phyloP scores from a whole-genome alignment of 1,140 invertebrate species.

The Caerostris extrusa region DNA sequence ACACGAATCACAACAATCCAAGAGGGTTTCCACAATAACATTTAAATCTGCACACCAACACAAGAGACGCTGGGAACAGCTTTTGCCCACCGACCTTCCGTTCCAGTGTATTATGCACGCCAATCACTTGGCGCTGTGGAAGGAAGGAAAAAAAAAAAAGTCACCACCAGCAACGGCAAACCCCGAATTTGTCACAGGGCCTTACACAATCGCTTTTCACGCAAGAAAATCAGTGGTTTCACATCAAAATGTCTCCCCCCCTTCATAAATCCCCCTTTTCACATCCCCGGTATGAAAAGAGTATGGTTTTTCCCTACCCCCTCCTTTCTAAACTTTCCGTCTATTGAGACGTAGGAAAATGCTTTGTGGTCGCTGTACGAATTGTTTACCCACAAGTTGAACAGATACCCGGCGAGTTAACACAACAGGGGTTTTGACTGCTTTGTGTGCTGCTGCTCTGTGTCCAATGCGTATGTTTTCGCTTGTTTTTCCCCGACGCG shows the following conservation, averaged over 20 bases:
- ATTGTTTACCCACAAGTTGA: slow-evolving; percentile 77
- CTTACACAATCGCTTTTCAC: slow-evolving; percentile 74
- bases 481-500: slow-evolving; percentile 74
- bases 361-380: slow-evolving; percentile 73
- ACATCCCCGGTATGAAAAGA: background rate
- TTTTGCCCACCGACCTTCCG: background rate
- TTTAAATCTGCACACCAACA: background rate
- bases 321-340: background rate
- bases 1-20: slow-evolving; percentile 17
- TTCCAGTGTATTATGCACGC: slow-evolving; percentile 61
- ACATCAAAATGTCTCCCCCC: slow-evolving; percentile 36
- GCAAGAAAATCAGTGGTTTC: slow-evolving; percentile 73
- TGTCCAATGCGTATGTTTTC: slow-evolving; percentile 77
- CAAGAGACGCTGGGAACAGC: slow-evolving; percentile 2
- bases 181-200: slow-evolving; percentile 37
- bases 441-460: slow-evolving; percentile 66
- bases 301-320: background rate
- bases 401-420: slow-evolving; percentile 73
- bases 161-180: slow-evolving; percentile 44
- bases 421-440: slow-evolving; percentile 77
- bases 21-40: slow-evolving; percentile 13
- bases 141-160: background rate
- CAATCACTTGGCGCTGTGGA: slow-evolving; percentile 47
- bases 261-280: slow-evolving; percentile 41
- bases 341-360: slow-evolving; percentile 67